phyloP scores from a whole-genome alignment of 2,113 vertebrate genomes.

The Ramphastos sulfuratus region DNA sequence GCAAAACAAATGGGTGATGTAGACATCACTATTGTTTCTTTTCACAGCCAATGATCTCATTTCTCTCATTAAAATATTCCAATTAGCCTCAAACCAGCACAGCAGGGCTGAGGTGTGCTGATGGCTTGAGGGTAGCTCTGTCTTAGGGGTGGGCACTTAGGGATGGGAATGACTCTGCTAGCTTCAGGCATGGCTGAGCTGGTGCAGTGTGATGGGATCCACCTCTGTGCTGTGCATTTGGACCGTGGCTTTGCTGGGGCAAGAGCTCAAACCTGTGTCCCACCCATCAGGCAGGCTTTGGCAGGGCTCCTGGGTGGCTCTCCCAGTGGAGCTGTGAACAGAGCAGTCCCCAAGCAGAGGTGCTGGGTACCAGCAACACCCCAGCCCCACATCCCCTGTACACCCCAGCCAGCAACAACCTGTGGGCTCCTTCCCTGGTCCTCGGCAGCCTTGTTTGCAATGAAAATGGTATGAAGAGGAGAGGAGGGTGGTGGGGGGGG shows the following conservation, averaged over 20 bases:
- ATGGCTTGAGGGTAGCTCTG: background rate
- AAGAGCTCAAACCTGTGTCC: background rate
- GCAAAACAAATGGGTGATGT: too few relatives aligned
- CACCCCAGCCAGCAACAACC: background rate
- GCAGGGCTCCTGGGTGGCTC: accelerated
- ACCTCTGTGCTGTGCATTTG: accelerated
- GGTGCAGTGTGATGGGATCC: background rate
- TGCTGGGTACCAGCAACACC: background rate
- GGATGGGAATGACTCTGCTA: too few relatives aligned
- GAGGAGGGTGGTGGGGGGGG: background rate
- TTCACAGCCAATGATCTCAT: too few relatives aligned
- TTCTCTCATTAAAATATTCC: too few relatives aligned
- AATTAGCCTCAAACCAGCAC: too few relatives aligned
- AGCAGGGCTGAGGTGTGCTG: background rate
- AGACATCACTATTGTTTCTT: too few relatives aligned
- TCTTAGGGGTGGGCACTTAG: accelerated
- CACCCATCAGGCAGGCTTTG: background rate
- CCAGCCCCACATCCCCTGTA: accelerated
- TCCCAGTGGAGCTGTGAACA: background rate
- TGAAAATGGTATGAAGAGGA: background rate
- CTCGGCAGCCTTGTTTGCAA: background rate
- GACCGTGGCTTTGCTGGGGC: background rate
- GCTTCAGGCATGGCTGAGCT: background rate
- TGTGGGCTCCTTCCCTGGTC: background rate
- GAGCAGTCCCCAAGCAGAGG: background rate